Base-by-base conservation (phyloP, 2,113 vertebrate species). In the Eudyptes chrysolophus region DNA sequence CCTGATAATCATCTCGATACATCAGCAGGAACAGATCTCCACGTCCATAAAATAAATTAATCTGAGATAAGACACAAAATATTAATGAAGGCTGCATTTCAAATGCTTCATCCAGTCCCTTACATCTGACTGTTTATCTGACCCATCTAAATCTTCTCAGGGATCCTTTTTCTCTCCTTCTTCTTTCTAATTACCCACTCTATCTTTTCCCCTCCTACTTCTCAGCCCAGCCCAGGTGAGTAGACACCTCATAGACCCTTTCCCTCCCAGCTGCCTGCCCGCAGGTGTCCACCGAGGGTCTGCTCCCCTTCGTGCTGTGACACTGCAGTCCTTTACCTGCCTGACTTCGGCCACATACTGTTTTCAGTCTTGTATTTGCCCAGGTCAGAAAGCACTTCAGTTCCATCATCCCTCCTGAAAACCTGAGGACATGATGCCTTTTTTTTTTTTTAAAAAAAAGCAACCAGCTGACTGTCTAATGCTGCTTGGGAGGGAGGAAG, bases 61-160 rank as follows among this genome's bases (percentile, higher is more conserved):
- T 78, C 60, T 87, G 83, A 86, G 51, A 84, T 57, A 92, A 91
- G 48, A 34, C 65, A 90, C 72, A 36, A 94, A 94, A 91, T 89
- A 92, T 82, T 94, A 75, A 94, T 52, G 92, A 94, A 89, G 34
- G 19, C 32, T 89, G 34, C 44, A 76, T 78, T 95, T 94, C 69
- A 91, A 52, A 92, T 82, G 36, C 21, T 94, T 94, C 77, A 57
- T 62, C 69, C 19, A 19, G 52, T 57, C 44, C 15, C 16, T 69
- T 21, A 52, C 15, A 71, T 72, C n/a, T 76, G 55, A 48, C 9
- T 75, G 13, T 71, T 84, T 86, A 68, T 74, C 51, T 87, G 48
- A 62, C 26, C 38, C 22, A 51, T 49, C 21, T 57, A 84, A 92
- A 74, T 81, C 15, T 84, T 87, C 5, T 1, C 29, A 87, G 16